Base-by-base conservation (phyloP, 92 coral and sea anemone genomes). In the Blastomussa wellsi region DNA sequence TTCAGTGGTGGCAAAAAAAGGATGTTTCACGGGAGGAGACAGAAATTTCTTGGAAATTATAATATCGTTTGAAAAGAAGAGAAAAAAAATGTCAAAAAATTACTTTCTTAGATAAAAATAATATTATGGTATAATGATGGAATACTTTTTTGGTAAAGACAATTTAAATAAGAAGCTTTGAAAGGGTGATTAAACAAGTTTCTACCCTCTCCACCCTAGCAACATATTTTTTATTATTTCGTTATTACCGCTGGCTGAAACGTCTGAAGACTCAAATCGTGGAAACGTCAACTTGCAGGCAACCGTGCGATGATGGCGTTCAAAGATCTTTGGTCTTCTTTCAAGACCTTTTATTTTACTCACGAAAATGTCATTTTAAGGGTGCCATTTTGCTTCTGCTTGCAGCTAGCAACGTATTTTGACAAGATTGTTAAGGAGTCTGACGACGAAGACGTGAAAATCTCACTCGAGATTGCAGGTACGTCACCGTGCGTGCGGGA, bases 311-410 rank as follows among this genome's bases (percentile, higher is more conserved):
- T 8, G 29, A 83, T 83, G 87, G 80, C 39, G 42, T 13, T 62
- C 31, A 15, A 33, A 39, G 19, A 5, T 2, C 57, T 74, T 12
- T 83, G 74, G 81, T 51, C 62, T 29, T 66, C 37, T 15, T 28
- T 75, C 1, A 83, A 83, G 71, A 78, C 74, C 29, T 64, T 44
- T 60, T 74, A 75, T 42, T 83, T 83, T 52, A 60, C 65, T 24
- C 38, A 83, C 12, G 79, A 74, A 60, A 64, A 83, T 83, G 64
- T 83, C 17, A 59, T 83, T 83, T 83, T 83, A 15, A 83, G 87
- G 31, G 79, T 83, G 16, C 87, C 87, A 74, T 83, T 83, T 38
- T 74, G 80, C 74, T 83, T 83, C 35, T 60, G 44, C 15, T 42
- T 83, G 59, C 87, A 83, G 59, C 49, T 83, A 16, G 60, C 39